Percentiles rank a stretch among this genome's conserved stretches.
phyloP scores from a whole-genome alignment of 2,888 invertebrate species.

The Dendrolimus houi region DNA sequence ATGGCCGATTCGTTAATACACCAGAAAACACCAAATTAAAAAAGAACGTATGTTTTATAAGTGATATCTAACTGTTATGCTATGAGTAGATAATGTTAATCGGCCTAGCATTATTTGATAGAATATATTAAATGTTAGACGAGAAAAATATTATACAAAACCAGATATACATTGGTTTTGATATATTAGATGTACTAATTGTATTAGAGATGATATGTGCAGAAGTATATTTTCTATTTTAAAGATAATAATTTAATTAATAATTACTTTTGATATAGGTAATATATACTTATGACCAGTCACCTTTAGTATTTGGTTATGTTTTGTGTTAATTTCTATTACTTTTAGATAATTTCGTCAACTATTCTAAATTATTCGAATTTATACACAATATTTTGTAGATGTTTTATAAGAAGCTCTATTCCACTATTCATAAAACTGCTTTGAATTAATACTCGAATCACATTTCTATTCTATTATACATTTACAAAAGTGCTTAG shows the following conservation, averaged over 20 bases:
- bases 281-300: slow-evolving; percentile 45
- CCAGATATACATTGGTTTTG: slow-evolving; percentile 60
- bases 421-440: slow-evolving; percentile 9
- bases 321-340: neutral
- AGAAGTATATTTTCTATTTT: slow-evolving; percentile 1
- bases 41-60: slow-evolving; percentile 23
- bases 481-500: slow-evolving; percentile 30
- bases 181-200: slow-evolving; percentile 13
- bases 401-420: slow-evolving; percentile 16
- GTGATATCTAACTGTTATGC: slow-evolving; percentile 35
- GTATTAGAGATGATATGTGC: slow-evolving; percentile 14
- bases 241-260: neutral
- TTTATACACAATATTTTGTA: neutral
- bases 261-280: slow-evolving; percentile 17
- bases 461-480: slow-evolving; percentile 15
- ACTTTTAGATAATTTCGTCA: neutral
- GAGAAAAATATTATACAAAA: slow-evolving; percentile 22
- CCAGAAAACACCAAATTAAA: slow-evolving; percentile 57
- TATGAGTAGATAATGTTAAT: slow-evolving; percentile 42
- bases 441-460: slow-evolving; percentile 11
- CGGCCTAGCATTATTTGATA: slow-evolving; percentile 46
- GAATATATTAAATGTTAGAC: slow-evolving; percentile 30
- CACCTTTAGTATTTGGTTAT: slow-evolving; percentile 36
- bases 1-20: slow-evolving; percentile 61
- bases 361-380: neutral